A percentile compares a stretch with the other conserved stretches of the same genome.
Evolutionary conservation across 2,888 invertebrate species (phyloP).

Genomic region (Homarus gammarus): DNA sequence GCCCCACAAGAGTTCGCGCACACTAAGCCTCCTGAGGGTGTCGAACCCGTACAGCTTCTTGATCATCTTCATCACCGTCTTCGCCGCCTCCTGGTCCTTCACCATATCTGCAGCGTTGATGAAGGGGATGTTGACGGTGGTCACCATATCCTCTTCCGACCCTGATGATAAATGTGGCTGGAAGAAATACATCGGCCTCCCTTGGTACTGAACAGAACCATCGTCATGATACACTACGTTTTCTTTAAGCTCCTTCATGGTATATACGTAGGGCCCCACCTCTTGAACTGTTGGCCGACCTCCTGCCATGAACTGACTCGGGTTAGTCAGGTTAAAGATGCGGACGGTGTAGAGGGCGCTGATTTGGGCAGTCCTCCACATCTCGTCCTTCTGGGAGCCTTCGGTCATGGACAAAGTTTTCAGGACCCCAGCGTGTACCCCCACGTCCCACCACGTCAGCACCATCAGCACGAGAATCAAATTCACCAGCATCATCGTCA

Average conservation of each 20-base stretch:
- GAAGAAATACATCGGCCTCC: slow-evolving; percentile 85
- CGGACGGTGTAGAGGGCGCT: slow-evolving; percentile 79
- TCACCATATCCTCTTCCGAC: slow-evolving; percentile 84
- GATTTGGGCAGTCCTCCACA: slow-evolving; percentile 76
- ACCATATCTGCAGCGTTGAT: slow-evolving; percentile 79
- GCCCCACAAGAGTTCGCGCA: slow-evolving; percentile 72
- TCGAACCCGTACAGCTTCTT: slow-evolving; percentile 61
- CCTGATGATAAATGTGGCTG: slow-evolving; percentile 84
- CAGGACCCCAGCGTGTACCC: slow-evolving; percentile 31
- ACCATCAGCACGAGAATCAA: slow-evolving; percentile 32
- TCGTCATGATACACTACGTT: slow-evolving; percentile 89
- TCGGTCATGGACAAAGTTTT: slow-evolving; percentile 54
- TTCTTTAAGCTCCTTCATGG: slow-evolving; percentile 83
- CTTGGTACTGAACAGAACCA: slow-evolving; percentile 92
- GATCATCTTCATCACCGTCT: slow-evolving; percentile 52
- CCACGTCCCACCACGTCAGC: slow-evolving; percentile 48
- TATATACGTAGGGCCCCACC: slow-evolving; percentile 92
- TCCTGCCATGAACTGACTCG: slow-evolving; percentile 79
- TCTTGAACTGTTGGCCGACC: slow-evolving; percentile 87
- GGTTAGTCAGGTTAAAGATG: slow-evolving; percentile 79
- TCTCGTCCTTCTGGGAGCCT: slow-evolving; percentile 60
- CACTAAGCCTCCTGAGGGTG: slow-evolving; percentile 55
- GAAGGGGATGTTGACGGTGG: slow-evolving; percentile 88
- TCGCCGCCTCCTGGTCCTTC: slow-evolving; percentile 34
- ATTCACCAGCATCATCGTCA: slow-evolving; percentile 43